Conservation (phyloP, 2,113 vertebrate genomes). For the Taurulus bubalis region DNA sequence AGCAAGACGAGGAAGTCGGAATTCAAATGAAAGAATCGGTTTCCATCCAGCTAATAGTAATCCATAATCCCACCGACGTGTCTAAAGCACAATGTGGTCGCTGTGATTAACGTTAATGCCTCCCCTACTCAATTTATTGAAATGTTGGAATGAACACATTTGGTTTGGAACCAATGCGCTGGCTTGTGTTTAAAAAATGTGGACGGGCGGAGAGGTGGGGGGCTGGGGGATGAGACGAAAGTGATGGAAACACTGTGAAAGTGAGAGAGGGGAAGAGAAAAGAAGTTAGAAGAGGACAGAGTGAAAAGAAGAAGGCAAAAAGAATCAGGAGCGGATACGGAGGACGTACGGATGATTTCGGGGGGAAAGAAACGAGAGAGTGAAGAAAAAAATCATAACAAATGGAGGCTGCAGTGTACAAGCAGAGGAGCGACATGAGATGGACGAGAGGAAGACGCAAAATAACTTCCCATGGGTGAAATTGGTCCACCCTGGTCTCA, state of each 20-base stretch:
- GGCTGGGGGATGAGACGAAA: slow-evolving; percentile 58
- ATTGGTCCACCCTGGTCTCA: slow-evolving; percentile 77
- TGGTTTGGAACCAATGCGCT: slow-evolving; percentile 81
- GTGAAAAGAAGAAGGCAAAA: background rate
- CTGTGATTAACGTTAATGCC: slow-evolving; percentile 89
- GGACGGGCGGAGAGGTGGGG: slow-evolving; percentile 35
- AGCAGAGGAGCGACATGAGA: slow-evolving; percentile 47
- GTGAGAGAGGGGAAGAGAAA: slow-evolving; percentile 44
- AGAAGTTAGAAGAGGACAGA: slow-evolving; percentile 67
- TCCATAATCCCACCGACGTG: slow-evolving; percentile 89
- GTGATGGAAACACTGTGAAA: slow-evolving; percentile 71
- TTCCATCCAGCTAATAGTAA: slow-evolving; percentile 90
- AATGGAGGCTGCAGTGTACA: slow-evolving; percentile 15
- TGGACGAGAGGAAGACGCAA: slow-evolving; percentile 59
- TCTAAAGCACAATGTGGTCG: slow-evolving; percentile 88
- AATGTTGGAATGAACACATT: slow-evolving; percentile 88
- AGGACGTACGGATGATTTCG: slow-evolving; percentile 39
- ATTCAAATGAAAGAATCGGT: slow-evolving; percentile 89
- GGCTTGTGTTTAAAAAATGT: slow-evolving; percentile 77
- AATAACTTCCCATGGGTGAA: slow-evolving; percentile 70
- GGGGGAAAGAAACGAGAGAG: background rate
- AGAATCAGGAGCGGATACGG: slow-evolving; percentile 12
- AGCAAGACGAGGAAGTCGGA: slow-evolving; percentile 84
- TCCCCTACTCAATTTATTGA: slow-evolving; percentile 87
- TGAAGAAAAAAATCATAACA: slow-evolving; percentile 10